Evolutionary conservation across 2,888 invertebrate species (phyloP), one percentile per base, ranked within the genome.

Genomic region (Hydriomena furcata): DNA sequence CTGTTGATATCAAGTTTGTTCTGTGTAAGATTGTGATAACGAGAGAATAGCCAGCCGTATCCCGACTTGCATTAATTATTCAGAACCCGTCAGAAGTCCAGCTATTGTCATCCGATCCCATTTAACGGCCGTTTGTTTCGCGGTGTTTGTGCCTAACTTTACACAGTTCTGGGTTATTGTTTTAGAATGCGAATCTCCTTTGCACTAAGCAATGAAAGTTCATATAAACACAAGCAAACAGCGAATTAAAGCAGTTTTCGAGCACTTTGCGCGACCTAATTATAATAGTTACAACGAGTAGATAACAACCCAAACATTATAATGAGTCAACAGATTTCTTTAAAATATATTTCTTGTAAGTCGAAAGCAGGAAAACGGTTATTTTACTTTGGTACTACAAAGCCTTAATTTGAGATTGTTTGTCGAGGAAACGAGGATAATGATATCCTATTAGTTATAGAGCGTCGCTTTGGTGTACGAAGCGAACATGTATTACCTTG

Each of bases 1-100:
- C 43, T 45, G 30, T 52, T 55, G 52, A 56, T 59, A 47, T 34
- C 49, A 25, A 54, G 55, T 60, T 61, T 38, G 55, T 55, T 54
- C 48, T 44, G 46, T 51, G 25, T 21, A 58, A 65, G 58, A 51
- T 63, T 47, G 55, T 61, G 65, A 66, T 65, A 66, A 61, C 56
- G 13, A 54, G 54, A 61, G 60, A 66, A 66, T 51, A 52, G 52
- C 55, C 53, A 51, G 49, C 38, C 57, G 58, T 55, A 48, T 57
- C 52, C 49, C 46, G 37, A 44, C 58, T 58, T 61, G 62, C 63
- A 68, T 60, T 71, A 73, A 77, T 76, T 72, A 76, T 77, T 78
- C 65, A 71, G 64, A 64, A 49, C 54, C 56, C 58, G 56, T 52
- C 60, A 54, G 43, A 58, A 68, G 59, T 65, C 62, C 58, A 60